These are phyloP conservation scores for Hyperopisus bebe DNA, from an alignment of 2,113 vertebrate genomes.

Conservation along the genomic window DNA sequence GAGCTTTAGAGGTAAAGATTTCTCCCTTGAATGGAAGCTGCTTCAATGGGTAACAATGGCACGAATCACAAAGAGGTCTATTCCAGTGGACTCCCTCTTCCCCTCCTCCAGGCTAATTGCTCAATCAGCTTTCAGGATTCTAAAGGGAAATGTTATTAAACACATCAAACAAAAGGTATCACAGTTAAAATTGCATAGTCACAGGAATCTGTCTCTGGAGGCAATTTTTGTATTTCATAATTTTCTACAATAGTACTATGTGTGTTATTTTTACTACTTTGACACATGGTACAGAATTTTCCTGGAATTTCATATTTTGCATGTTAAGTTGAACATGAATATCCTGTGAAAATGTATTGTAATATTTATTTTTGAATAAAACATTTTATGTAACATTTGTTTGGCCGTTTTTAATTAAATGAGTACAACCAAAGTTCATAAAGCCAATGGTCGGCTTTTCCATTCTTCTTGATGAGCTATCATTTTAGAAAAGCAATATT, in stretches of 20 bases:
- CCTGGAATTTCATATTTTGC: neutral
- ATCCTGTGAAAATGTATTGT: conserved; percentile 9
- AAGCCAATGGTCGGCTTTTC: neutral
- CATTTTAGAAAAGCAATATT: neutral
- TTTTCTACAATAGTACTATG: neutral
- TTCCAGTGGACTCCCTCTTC: neutral
- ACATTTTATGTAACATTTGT: conserved; percentile 13
- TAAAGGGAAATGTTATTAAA: neutral
- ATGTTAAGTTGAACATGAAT: neutral
- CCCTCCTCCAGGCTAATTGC: conserved; percentile 19
- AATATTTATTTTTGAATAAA: conserved; percentile 30
- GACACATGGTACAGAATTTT: neutral
- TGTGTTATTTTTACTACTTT: neutral
- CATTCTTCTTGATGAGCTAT: neutral
- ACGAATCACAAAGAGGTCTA: conserved; percentile 26
- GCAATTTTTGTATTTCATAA: neutral
- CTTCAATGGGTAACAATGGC: conserved; percentile 21
- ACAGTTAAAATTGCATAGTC: neutral
- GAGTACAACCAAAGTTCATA: neutral
- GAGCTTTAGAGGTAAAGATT: conserved; percentile 13
- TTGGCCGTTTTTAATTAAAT: neutral
- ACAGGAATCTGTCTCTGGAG: neutral
- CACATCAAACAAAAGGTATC: neutral
- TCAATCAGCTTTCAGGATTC: neutral
- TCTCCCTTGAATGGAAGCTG: conserved; percentile 16